Evolutionary conservation across 2,888 invertebrate species (phyloP).

Genomic region (Caenorhabditis wallacei): DNA sequence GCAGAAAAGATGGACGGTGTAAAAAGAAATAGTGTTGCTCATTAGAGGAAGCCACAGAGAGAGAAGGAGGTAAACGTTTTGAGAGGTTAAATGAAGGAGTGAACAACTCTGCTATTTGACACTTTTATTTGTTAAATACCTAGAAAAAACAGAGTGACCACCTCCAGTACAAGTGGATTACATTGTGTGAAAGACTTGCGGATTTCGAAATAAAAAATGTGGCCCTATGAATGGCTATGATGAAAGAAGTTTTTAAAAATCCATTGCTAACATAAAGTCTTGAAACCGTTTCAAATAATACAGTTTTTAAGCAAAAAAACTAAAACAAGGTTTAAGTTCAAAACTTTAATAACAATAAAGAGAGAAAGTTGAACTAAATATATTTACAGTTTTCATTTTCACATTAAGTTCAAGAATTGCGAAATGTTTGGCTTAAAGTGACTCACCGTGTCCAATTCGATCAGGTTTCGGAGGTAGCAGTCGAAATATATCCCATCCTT

Average conservation of each 20-base stretch:
- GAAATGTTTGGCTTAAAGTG: neutral
- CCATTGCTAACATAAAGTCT: too few relatives aligned
- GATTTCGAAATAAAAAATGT: neutral
- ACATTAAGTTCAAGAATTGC: neutral
- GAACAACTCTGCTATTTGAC: slow-evolving; percentile 42
- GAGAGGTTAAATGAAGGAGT: slow-evolving; percentile 26
- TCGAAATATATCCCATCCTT: slow-evolving; percentile 91
- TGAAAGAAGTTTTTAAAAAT: too few relatives aligned
- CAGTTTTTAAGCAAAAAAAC: too few relatives aligned
- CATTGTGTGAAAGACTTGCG: neutral
- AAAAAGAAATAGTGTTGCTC: slow-evolving; percentile 2
- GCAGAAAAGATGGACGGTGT: neutral
- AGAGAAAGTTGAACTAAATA: too few relatives aligned
- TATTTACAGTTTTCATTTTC: too few relatives aligned
- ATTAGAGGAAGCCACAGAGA: slow-evolving; percentile 7
- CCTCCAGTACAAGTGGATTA: slow-evolving; percentile 48
- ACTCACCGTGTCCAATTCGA: slow-evolving; percentile 76
- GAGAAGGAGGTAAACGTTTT: slow-evolving; percentile 7
- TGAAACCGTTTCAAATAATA: too few relatives aligned
- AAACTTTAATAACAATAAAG: too few relatives aligned
- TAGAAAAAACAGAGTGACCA: slow-evolving; percentile 37
- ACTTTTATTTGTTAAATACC: slow-evolving; percentile 44
- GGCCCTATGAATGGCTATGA: too few relatives aligned
- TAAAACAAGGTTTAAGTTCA: too few relatives aligned
- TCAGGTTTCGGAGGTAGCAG: slow-evolving; percentile 87